Conservation (phyloP, 2,113 vertebrate species). For the Fregetta grallaria region DNA sequence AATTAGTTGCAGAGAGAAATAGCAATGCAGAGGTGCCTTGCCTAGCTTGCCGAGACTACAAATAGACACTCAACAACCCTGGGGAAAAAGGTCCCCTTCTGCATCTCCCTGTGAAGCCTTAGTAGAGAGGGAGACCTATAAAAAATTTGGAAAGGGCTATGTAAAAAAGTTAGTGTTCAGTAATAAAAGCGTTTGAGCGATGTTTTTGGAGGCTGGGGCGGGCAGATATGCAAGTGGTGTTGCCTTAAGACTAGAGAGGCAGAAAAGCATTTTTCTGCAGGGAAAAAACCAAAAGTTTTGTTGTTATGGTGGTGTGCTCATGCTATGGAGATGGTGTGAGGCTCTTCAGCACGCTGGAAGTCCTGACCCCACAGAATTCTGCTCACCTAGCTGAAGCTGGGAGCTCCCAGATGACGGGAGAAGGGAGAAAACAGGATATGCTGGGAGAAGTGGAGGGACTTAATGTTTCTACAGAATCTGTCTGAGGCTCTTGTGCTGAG, state of each 20-base stretch:
- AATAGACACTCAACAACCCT: neutral
- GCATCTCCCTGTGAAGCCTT: neutral
- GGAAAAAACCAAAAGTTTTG: neutral
- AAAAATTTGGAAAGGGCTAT: neutral
- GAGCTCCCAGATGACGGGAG: neutral
- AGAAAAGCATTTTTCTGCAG: neutral
- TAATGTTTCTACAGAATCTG: neutral
- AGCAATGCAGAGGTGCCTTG: neutral
- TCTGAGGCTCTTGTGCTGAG: neutral
- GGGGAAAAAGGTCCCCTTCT: neutral
- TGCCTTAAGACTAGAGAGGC: neutral
- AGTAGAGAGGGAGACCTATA: neutral
- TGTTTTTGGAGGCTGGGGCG: neutral
- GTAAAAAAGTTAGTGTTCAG: neutral
- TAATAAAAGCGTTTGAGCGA: neutral
- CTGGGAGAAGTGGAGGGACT: neutral
- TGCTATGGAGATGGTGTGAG: neutral
- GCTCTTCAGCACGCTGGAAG: neutral
- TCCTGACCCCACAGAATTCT: too few relatives aligned
- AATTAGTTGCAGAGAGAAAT: neutral
- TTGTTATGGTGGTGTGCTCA: fast-evolving
- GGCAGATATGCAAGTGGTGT: neutral
- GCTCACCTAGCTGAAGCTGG: neutral
- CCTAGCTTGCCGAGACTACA: neutral
- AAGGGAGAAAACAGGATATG: neutral